phyloP scores from a whole-genome alignment of 1,140 invertebrate species.

The Aleiodes sp. region DNA sequence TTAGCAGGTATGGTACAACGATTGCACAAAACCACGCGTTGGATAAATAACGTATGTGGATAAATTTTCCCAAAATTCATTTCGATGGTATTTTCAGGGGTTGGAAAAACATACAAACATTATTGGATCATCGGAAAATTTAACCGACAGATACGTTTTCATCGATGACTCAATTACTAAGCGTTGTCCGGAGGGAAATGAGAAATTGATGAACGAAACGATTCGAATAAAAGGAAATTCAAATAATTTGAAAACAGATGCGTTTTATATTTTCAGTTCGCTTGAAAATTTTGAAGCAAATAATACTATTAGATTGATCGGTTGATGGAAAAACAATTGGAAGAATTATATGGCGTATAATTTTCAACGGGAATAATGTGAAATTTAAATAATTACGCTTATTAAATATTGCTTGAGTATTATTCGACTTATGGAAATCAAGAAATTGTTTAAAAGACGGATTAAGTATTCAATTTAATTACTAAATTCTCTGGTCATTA shows the following conservation, averaged over 20 bases:
- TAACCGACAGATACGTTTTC: background rate
- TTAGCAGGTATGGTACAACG: constrained; percentile 1
- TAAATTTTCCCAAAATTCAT: constrained; percentile 7
- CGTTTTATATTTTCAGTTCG: too few relatives aligned
- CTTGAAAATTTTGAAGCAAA: too few relatives aligned
- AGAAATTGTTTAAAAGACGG: too few relatives aligned
- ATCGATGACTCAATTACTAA: background rate
- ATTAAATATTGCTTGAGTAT: too few relatives aligned
- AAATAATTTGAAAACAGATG: too few relatives aligned
- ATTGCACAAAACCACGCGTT: background rate
- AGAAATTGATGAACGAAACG: background rate
- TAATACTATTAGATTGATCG: too few relatives aligned
- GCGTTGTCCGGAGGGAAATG: background rate
- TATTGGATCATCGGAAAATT: constrained; percentile 5
- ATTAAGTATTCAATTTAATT: constrained; percentile 58
- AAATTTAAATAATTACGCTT: background rate
- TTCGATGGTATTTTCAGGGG: background rate
- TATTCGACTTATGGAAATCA: too few relatives aligned
- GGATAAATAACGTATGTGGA: constrained; percentile 11
- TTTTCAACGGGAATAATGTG: too few relatives aligned
- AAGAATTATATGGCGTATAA: too few relatives aligned
- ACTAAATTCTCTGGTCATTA: constrained; percentile 59
- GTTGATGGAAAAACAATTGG: too few relatives aligned
- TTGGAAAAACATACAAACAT: background rate
- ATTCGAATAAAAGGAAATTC: background rate